phyloP scores from a whole-genome alignment of 2,113 vertebrate species.

The human region DNA sequence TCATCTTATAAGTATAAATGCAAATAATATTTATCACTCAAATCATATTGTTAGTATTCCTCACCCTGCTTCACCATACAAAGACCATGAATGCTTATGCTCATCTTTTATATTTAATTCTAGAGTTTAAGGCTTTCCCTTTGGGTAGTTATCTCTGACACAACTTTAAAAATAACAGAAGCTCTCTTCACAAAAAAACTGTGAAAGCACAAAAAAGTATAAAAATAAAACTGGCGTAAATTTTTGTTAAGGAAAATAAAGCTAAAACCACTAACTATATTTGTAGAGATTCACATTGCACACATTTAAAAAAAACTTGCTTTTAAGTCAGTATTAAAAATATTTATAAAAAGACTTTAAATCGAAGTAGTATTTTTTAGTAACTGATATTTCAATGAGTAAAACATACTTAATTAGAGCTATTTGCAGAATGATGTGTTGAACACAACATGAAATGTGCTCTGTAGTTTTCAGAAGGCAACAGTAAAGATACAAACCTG shows the following conservation, averaged over 20 bases:
- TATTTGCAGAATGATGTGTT: not conserved
- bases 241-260: not conserved
- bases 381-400: not conserved
- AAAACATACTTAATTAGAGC: not conserved
- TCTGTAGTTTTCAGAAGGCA: not conserved
- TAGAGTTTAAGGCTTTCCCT: not conserved
- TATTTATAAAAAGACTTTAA: not conserved
- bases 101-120: not conserved
- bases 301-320: not conserved
- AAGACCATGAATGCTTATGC: not conserved
- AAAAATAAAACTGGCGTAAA: not conserved
- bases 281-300: not conserved
- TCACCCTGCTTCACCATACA: not conserved
- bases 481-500: not conserved
- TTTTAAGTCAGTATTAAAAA: not conserved
- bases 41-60: not conserved
- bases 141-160: no score
- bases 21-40: not conserved
- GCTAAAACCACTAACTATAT: not conserved
- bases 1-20: not conserved
- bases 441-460: not conserved
- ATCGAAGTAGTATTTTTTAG: not conserved
- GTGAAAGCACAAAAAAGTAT: not conserved
- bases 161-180: not conserved
- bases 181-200: not conserved